Conservation (phyloP, 2,797 vertebrate genomes). For the Triplophysa bombifrons region DNA sequence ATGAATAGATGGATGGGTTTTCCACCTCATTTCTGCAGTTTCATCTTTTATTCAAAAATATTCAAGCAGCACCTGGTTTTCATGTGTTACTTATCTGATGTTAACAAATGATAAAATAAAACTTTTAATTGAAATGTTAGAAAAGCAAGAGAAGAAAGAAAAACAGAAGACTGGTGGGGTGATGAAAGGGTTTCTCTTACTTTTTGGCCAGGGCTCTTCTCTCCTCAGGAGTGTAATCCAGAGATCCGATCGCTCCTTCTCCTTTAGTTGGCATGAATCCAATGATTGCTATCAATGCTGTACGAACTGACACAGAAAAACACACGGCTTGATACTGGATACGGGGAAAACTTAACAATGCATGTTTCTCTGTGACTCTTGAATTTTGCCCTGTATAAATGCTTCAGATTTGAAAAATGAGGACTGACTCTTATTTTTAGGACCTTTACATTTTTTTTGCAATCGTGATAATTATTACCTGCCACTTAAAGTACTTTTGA, state of each 20-base stretch:
- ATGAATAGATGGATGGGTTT: no score
- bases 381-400: not conserved
- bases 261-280: conserved; percentile 99
- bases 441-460: no score
- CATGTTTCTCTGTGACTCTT: not conserved
- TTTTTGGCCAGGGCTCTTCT: conserved; percentile 94
- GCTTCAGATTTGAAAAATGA: not conserved
- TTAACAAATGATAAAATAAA: no score
- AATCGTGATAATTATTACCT: no score
- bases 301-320: conserved; percentile 84
- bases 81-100: no score
- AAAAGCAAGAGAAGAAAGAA: not conserved
- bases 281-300: conserved; percentile 95
- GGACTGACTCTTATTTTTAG: not conserved
- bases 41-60: no score
- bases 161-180: conserved; percentile 10
- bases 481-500: no score
- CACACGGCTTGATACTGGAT: conserved; percentile 1
- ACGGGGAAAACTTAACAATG: not conserved
- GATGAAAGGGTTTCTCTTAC: conserved; percentile 74
- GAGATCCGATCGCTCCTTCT: conserved; percentile 96
- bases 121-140: not conserved
- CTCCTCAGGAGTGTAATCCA: conserved; percentile 97
- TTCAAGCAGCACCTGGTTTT: no score
- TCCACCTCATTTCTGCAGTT: no score